Evolutionary conservation across 2,888 invertebrate species (phyloP).

Genomic region (Phyto melanocephala): DNA sequence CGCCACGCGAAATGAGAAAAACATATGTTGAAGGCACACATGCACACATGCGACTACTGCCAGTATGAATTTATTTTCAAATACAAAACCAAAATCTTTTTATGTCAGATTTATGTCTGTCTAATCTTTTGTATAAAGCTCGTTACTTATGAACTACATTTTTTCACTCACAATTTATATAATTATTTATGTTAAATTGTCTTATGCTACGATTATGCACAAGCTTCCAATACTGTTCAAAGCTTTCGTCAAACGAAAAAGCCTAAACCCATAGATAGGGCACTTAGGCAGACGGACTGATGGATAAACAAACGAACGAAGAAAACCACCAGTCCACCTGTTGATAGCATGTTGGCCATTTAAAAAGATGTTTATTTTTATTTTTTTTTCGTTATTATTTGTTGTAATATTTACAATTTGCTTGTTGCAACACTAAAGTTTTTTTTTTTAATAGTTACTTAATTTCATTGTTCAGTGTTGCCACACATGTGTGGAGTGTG

Average conservation of each 20-base stretch:
- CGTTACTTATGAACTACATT: slow-evolving; percentile 24
- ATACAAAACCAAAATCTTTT: slow-evolving; percentile 8
- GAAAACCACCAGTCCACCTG: slow-evolving; percentile 45
- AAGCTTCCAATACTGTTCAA: slow-evolving; percentile 43
- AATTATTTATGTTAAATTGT: slow-evolving; percentile 55
- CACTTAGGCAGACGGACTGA: neutral
- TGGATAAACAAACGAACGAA: neutral
- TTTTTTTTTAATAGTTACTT: slow-evolving; percentile 29
- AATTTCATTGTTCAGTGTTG: neutral
- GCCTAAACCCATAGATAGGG: neutral
- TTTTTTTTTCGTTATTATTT: neutral
- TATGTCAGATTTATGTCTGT: neutral
- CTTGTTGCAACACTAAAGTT: slow-evolving; percentile 39
- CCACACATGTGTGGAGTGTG: slow-evolving; percentile 9
- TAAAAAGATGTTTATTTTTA: slow-evolving; percentile 10
- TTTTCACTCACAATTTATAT: neutral
- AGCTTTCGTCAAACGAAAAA: slow-evolving; percentile 27
- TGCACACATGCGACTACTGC: neutral
- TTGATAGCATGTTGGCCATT: slow-evolving; percentile 39
- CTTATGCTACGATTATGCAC: slow-evolving; percentile 60
- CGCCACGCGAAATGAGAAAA: slow-evolving; percentile 57
- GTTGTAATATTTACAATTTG: neutral
- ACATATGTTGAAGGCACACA: slow-evolving; percentile 55
- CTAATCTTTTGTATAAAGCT: neutral
- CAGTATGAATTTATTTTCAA: neutral